Base-by-base conservation (phyloP, 2,888 invertebrate genomes). In the Xiphydria camelus region DNA sequence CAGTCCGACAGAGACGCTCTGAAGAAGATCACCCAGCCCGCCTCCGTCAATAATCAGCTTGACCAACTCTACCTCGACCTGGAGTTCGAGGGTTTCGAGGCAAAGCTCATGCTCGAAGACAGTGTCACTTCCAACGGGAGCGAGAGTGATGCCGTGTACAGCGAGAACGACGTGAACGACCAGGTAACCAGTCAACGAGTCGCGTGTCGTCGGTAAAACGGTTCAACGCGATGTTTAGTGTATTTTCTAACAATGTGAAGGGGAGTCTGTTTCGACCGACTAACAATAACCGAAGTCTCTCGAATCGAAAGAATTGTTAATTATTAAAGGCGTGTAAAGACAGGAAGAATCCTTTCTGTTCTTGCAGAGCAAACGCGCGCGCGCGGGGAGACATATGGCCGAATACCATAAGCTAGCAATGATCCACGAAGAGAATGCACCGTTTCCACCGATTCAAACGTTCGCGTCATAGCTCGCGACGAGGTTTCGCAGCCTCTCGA, bases 371-470 rank as follows among this genome's bases (percentile, higher is more conserved):
- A 49, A 41, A 41, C 45, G 76, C 69, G 68, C 68, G 46, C 76
- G 70, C 61, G 77, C 71, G 53, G 77, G 76, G 57, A 74, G 73
- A 52, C 71, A 71, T 51, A 76, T 81, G 23, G 49, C 59, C 37
- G 70, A 73, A 20, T 83, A 82, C 61, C 81, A 80, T 59, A 83
- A 82, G 49, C 65, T 86, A 52, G 80, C 80, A 49, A 85, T 86
- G 82, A 81, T 87, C 39, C 84, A 84, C 61, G 87, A 88, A 73
- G 88, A 87, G 59, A 82, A 88, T 55, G 84, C 86, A 0, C 86
- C 87, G 0, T 62, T 88, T 12, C 87, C 87, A 0, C 76, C 84
- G 34, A 76, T 79, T 18, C 34, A 48, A 32, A 12, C 7, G 29
- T 14, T 29, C 7, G 6, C 12, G 12, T 29, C 29, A 14, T 29